These are phyloP conservation scores for Bradypodion pumilum DNA, from an alignment of 2,797 vertebrate genomes.

Conservation along the genomic window DNA sequence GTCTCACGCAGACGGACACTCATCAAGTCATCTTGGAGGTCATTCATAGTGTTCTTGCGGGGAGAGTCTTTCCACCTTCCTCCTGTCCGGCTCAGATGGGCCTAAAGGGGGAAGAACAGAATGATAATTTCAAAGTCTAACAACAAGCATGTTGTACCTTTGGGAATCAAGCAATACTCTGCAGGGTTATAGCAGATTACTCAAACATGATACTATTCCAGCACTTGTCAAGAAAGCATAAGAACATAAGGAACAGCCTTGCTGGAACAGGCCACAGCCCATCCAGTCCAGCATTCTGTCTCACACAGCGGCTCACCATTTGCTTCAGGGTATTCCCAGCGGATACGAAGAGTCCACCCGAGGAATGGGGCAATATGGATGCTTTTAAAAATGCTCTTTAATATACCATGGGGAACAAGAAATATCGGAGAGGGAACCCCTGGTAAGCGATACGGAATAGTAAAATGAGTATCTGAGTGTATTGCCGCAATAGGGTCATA, in stretches of 20 bases:
- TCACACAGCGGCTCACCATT: too few relatives aligned
- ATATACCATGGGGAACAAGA: too few relatives aligned
- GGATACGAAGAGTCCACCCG: too few relatives aligned
- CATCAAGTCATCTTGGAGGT: slow-evolving; percentile 94
- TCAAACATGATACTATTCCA: background rate
- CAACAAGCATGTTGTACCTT: too few relatives aligned
- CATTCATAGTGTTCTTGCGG: slow-evolving; percentile 86
- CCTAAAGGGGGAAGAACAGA: slow-evolving; percentile 61
- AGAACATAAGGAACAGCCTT: background rate
- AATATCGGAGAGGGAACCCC: too few relatives aligned
- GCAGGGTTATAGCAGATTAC: background rate
- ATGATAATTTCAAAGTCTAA: background rate
- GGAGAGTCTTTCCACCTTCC: slow-evolving; percentile 96
- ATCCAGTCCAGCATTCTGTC: background rate
- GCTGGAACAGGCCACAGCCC: background rate
- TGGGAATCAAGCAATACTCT: background rate
- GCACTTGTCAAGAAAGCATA: background rate
- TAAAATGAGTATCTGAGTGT: too few relatives aligned
- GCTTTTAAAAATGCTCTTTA: too few relatives aligned
- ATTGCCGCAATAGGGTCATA: too few relatives aligned
- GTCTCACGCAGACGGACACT: slow-evolving; percentile 87
- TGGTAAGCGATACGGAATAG: too few relatives aligned
- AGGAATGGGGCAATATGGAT: too few relatives aligned
- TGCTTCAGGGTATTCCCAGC: too few relatives aligned
- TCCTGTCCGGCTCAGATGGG: slow-evolving; percentile 81